Percentiles rank a stretch among this genome's conserved stretches.
phyloP scores from a whole-genome alignment of 2,888 invertebrate species.

The Hololepta plana region DNA sequence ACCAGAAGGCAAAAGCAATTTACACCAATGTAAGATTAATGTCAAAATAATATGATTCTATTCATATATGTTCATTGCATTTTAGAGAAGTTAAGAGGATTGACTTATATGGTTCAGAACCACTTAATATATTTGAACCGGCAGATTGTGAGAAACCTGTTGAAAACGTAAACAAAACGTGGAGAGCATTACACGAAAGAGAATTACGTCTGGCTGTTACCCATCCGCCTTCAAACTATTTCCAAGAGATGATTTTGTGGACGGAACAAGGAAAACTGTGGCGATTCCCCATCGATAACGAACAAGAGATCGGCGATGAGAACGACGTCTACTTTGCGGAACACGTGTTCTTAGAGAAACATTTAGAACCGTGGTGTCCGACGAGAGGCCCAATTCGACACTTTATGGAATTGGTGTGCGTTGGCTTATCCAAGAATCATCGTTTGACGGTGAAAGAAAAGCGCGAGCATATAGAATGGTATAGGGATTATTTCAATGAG shows the following conservation, averaged over 20 bases:
- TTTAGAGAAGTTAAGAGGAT: constrained; percentile 26
- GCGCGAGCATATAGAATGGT: constrained; percentile 80
- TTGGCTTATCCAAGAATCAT: constrained; percentile 87
- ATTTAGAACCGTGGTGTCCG: constrained; percentile 82
- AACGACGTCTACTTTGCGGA: constrained; percentile 68
- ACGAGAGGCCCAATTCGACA: constrained; percentile 77
- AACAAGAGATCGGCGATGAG: constrained; percentile 62
- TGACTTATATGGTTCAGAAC: constrained; percentile 41
- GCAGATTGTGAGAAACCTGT: constrained; percentile 16
- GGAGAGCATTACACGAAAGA: constrained; percentile 45
- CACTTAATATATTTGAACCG: constrained; percentile 44
- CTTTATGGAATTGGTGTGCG: constrained; percentile 93
- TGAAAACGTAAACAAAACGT: constrained; percentile 34
- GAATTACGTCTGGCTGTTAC: constrained; percentile 48
- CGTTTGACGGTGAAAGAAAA: constrained; percentile 79
- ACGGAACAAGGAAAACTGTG: constrained; percentile 89
- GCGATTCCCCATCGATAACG: constrained; percentile 95
- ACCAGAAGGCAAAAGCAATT: too few relatives aligned
- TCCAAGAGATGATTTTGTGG: constrained; percentile 87
- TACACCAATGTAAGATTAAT: too few relatives aligned
- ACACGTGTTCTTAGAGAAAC: constrained; percentile 81
- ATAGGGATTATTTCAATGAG: constrained; percentile 68
- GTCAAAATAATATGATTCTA: too few relatives aligned
- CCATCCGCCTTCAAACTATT: constrained; percentile 71
- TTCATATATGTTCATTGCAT: too few relatives aligned